Evolutionary conservation across 2,797 vertebrate species (phyloP), one percentile per base, ranked within the genome.

Genomic region (Coregonus suidteri): DNA sequence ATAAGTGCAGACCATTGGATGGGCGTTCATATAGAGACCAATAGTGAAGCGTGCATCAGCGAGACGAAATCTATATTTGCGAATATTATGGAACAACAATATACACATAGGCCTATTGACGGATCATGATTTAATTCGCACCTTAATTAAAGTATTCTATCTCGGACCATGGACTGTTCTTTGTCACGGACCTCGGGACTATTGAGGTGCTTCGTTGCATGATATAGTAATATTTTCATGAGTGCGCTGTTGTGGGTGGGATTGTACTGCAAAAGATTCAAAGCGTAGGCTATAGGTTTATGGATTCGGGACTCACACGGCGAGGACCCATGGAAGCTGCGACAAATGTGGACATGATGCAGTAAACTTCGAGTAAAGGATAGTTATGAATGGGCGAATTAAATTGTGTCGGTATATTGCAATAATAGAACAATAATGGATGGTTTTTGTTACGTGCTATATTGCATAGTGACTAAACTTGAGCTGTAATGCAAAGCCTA

Each of bases 311-410:
- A 71, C 69, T 83, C 64, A 59, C 66, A 68, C 37, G 47, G 35
- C 56, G 71, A 82, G 83, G 82, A 83, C 86, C 68, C 70, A 64
- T 88, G 88, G 84, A 82, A 81, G 84, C 85, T 83, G 88, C 89
- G 87, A 88, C 88, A 87, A 84, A 75, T 72, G 83, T 59, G 81
- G 80, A 76, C 2, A 80, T 41, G 77, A 75, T 62, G 30, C 31
- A 56, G 30, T 56, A 14, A 54, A 72, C 71, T 72, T 72, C 14
- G 31, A 71, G 70, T 53, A 18, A 34, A 54, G 14, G 51, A 72
- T 51, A 52, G 20, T 52, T 71, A 14, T 20, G 6, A 4, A 25
- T 72, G 30, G 13, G 14, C 25, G 30, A 3, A 72, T 54, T 5
- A 31, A 54, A 53, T 56, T 31, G 4, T 72, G 25, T 65, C 15